Conservation (phyloP, 2,113 vertebrate species). For the Peromyscus leucopus region DNA sequence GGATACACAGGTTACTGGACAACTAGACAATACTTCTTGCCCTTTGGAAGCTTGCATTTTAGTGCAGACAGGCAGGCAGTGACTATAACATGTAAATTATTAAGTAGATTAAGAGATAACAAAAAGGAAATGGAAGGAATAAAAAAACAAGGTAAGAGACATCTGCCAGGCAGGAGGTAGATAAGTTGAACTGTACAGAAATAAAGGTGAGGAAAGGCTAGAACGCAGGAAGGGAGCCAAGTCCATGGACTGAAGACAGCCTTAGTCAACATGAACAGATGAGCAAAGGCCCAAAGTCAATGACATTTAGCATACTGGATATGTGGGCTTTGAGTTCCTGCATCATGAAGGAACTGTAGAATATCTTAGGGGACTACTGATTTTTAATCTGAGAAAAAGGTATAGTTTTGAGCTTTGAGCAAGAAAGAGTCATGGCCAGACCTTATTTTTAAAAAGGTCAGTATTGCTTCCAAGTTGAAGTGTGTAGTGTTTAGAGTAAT, state of each 20-base stretch:
- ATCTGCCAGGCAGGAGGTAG: not conserved
- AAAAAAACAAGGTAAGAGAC: not conserved
- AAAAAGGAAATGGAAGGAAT: not conserved
- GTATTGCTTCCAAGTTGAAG: not conserved
- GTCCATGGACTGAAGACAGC: not conserved
- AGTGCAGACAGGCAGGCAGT: not conserved
- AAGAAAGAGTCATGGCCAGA: not conserved
- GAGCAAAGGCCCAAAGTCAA: not conserved
- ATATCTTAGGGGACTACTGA: not conserved
- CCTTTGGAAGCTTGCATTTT: not conserved
- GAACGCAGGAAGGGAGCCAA: not conserved
- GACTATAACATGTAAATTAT: not conserved
- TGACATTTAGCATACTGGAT: not conserved
- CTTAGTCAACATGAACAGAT: not conserved
- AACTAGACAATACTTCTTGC: not conserved
- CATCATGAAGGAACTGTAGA: not conserved
- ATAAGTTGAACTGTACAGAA: not conserved
- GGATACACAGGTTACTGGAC: not conserved
- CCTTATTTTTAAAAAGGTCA: conserved; percentile 9
- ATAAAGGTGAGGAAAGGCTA: not conserved
- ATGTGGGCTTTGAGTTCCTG: not conserved
- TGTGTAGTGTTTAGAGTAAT: not conserved
- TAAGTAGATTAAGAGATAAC: not conserved
- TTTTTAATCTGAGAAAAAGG: conserved; percentile 18
- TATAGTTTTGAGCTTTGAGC: not conserved